A percentile compares a stretch with the other conserved stretches of the same genome.
Conservation (phyloP, 2,797 vertebrate genomes). For the Rhinatrema bivittatum region DNA sequence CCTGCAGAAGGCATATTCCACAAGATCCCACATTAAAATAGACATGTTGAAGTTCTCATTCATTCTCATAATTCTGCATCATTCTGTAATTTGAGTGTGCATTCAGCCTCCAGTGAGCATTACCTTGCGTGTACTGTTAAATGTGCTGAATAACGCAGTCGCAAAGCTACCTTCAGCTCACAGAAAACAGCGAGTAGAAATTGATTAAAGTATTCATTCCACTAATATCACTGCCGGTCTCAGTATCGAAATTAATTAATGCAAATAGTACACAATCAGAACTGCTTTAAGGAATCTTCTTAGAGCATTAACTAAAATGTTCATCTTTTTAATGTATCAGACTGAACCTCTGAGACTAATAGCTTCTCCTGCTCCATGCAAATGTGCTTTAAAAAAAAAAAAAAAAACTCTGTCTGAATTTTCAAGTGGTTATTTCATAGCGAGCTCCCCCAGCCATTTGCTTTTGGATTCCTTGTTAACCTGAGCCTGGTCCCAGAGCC, state of each 20-base stretch:
- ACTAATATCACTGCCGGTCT: slow-evolving; percentile 44
- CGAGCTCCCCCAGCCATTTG: slow-evolving; percentile 34
- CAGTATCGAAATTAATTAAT: slow-evolving; percentile 61
- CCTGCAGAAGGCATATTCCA: slow-evolving; percentile 16
- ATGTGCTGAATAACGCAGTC: slow-evolving; percentile 16
- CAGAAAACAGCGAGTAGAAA: slow-evolving; percentile 33
- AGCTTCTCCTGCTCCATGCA: slow-evolving; percentile 41
- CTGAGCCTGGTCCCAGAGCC: slow-evolving; percentile 27
- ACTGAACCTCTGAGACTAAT: slow-evolving; percentile 50
- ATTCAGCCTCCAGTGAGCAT: slow-evolving; percentile 18
- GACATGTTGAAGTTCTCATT: slow-evolving; percentile 11
- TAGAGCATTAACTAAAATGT: slow-evolving; percentile 61
- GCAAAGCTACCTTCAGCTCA: slow-evolving; percentile 33
- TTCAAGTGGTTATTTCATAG: slow-evolving; percentile 37
- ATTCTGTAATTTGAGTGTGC: slow-evolving; percentile 19
- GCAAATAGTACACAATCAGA: slow-evolving; percentile 58
- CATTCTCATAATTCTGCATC: slow-evolving; percentile 17
- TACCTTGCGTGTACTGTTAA: slow-evolving; percentile 26
- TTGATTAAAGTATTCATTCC: slow-evolving; percentile 55
- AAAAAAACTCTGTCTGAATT: slow-evolving; percentile 36
- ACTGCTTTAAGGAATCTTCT: slow-evolving; percentile 56
- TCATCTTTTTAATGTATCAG: slow-evolving; percentile 57
- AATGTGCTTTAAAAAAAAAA: slow-evolving; percentile 23
- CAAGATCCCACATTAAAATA: slow-evolving; percentile 38
- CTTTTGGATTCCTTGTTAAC: slow-evolving; percentile 37